These are phyloP conservation scores for Coptotermes formosanus DNA, from an alignment of 1,140 invertebrate genomes.

Conservation along the genomic window DNA sequence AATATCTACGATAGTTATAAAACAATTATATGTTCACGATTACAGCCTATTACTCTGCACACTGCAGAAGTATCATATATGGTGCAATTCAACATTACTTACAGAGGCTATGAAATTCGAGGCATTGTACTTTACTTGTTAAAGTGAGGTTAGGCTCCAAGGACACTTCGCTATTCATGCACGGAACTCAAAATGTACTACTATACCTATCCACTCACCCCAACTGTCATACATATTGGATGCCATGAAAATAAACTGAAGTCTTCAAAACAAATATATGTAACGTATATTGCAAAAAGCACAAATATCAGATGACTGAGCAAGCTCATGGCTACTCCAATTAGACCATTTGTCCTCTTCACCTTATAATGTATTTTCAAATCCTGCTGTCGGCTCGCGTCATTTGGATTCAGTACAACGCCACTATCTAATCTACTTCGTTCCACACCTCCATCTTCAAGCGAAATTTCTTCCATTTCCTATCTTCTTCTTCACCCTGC, in stretches of 20 bases:
- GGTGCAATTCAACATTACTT: too few relatives aligned
- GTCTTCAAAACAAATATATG: conserved; percentile 26
- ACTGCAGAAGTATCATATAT: too few relatives aligned
- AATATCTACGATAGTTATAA: too few relatives aligned
- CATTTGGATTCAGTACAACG: neutral
- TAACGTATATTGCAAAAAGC: conserved; percentile 27
- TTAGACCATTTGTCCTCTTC: neutral
- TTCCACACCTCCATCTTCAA: neutral
- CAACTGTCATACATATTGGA: conserved; percentile 31
- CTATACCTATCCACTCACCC: conserved; percentile 14
- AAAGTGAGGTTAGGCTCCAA: too few relatives aligned
- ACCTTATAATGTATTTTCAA: neutral
- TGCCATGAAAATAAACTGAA: conserved; percentile 31
- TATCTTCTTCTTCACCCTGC: too few relatives aligned
- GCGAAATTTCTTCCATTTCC: neutral
- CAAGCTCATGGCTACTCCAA: conserved; percentile 21
- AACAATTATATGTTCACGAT: too few relatives aligned
- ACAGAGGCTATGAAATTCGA: too few relatives aligned
- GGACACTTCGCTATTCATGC: too few relatives aligned
- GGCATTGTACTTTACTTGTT: too few relatives aligned
- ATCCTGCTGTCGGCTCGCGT: neutral
- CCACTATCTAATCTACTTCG: neutral
- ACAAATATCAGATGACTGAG: conserved; percentile 22
- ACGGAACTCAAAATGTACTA: neutral
- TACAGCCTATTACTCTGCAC: too few relatives aligned